Percentiles rank a stretch among this genome's conserved stretches.
These are phyloP conservation scores for Sparidentex hasta DNA, from an alignment of 2,797 vertebrate species.

Conservation along the genomic window DNA sequence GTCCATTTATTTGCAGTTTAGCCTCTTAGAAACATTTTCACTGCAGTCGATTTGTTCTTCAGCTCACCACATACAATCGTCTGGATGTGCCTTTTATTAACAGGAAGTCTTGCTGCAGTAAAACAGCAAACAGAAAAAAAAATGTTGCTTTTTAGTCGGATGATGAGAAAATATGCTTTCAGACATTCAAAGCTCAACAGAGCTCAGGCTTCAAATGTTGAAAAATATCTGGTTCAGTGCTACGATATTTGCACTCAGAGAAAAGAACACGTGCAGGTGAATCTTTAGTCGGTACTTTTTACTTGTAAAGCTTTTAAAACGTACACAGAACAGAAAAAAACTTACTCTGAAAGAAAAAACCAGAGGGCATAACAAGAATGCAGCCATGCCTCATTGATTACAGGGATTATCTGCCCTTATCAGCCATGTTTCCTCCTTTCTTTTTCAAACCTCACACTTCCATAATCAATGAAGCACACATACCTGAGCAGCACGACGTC, in stretches of 20 bases:
- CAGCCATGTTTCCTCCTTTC: conserved; percentile 39
- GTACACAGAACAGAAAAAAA: not conserved
- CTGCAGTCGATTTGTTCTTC: no score
- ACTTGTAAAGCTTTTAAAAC: not conserved
- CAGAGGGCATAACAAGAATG: not conserved
- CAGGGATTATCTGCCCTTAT: not conserved
- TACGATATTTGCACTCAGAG: not conserved
- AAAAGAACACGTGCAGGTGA: not conserved
- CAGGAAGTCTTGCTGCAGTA: no score
- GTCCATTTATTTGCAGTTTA: no score
- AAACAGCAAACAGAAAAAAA: no score
- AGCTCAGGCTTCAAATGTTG: no score
- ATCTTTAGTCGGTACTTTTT: not conserved
- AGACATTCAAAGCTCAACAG: not conserved
- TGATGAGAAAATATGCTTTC: no score
- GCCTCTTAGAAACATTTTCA: no score
- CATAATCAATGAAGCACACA: not conserved
- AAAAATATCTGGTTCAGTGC: no score
- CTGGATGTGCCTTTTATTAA: no score
- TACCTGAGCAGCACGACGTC: no score
- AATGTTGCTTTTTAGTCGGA: no score
- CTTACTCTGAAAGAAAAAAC: not conserved
- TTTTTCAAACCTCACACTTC: not conserved
- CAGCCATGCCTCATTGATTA: not conserved
- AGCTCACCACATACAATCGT: no score